Evolutionary conservation across 1,140 invertebrate genomes (phyloP).

Genomic region (Penaeus vannamei): DNA sequence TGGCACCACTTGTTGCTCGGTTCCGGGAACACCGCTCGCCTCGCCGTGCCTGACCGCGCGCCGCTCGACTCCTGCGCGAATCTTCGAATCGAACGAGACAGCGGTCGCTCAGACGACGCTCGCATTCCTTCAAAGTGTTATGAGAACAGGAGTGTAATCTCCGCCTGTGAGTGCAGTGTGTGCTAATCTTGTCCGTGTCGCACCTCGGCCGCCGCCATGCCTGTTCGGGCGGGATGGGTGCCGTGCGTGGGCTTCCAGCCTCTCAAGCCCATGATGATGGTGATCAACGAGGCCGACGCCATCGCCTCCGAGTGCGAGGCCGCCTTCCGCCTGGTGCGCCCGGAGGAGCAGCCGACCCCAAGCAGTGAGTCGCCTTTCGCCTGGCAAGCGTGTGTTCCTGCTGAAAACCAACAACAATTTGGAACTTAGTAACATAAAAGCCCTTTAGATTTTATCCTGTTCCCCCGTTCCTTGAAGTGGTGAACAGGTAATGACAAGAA

Average conservation of each 20-base stretch:
- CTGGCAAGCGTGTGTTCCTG: background rate
- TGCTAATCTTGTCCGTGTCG: too few species aligned
- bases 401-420: too few species aligned
- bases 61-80: background rate
- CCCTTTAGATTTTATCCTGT: too few species aligned
- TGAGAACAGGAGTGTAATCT: too few species aligned
- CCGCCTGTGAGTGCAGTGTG: too few species aligned
- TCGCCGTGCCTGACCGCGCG: background rate
- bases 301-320: constrained; percentile 63
- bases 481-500: too few species aligned
- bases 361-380: background rate
- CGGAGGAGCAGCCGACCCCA: background rate
- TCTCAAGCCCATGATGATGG: constrained; percentile 62
- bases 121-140: background rate
- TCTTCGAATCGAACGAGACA: background rate
- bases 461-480: too few species aligned
- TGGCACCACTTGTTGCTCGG: constrained; percentile 43
- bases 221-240: constrained; percentile 71
- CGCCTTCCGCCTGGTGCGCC: constrained; percentile 37
- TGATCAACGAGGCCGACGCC: constrained; percentile 59
- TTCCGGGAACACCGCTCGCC: background rate
- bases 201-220: constrained; percentile 58
- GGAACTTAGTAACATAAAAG: too few species aligned
- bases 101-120: background rate
- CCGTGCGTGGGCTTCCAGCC: constrained; percentile 70